Base-by-base conservation (phyloP, 1,140 invertebrate genomes). In the Matsumurasca onukii region DNA sequence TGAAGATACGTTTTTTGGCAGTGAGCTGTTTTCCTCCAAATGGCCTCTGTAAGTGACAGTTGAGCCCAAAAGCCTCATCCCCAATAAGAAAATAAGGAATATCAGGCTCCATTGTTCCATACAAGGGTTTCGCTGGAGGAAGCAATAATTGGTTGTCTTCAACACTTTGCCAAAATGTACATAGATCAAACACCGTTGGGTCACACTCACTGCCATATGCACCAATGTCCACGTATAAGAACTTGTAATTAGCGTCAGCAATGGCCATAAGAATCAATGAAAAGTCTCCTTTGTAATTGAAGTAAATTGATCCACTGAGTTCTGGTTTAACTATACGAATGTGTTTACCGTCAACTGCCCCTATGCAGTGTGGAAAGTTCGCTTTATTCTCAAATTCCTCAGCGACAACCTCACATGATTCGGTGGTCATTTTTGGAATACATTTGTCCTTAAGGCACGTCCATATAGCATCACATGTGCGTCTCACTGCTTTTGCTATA, bases 21-120 rank as follows among this genome's bases (percentile, higher is more conserved):
- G 61, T n/a, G 13, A 70, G 65, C 30, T 67, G n/a, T 24, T 51
- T 62, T 67, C 67, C 57, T 3, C 30, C 31, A 67, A 57, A 71
- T 39, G 77, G 79, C 64, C 73, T 70, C 74, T 78, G 73, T 69
- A 78, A 70, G 52, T 73, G 72, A 63, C 72, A 62, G 51, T 74
- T 73, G 31, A 82, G 64, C 3, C 73, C 73, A 72, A 82, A 83
- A 17, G 77, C 79, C 64, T 81, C 80, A 75, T 83, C 82, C 13
- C 75, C 80, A 1, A 71, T 20, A 1, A 71, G 24, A 25, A 69
- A 57, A 66, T 61, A 71, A 25, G 70, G 62, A n/a, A 55, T 20
- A 17, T 69, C 55, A 29, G 57, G 45, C 2, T n/a, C 22, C 0
- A 20, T 25, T n/a, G 61, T 55, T 30, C 63, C 62, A 5, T 24